Percentiles rank a stretch among this genome's conserved stretches.
Evolutionary conservation across 2,113 vertebrate species (phyloP).

Genomic region (Amazona vittata): DNA sequence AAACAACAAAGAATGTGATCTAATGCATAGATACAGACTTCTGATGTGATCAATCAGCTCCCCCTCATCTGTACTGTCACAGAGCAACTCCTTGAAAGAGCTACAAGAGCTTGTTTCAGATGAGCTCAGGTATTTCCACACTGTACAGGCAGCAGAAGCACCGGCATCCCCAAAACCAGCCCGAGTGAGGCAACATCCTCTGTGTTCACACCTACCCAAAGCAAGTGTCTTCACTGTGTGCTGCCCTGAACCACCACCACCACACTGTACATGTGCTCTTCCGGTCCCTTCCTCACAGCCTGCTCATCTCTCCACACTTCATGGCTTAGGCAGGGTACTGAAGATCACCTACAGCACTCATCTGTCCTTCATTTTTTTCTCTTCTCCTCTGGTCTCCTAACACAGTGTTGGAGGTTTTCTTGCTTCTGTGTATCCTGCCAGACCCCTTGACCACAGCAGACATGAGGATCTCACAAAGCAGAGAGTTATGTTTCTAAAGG

Average conservation of each 20-base stretch:
- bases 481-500: background rate
- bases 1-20: rapidly evolving
- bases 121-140: background rate
- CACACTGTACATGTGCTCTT: background rate
- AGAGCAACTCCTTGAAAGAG: background rate
- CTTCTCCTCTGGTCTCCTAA: background rate
- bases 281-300: background rate
- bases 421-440: background rate
- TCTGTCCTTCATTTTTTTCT: background rate
- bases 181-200: background rate
- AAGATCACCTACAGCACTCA: background rate
- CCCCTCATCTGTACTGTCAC: background rate
- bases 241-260: background rate
- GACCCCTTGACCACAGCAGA: background rate
- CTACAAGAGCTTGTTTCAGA: background rate
- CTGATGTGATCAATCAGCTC: background rate
- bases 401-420: rapidly evolving
- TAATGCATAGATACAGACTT: rapidly evolving
- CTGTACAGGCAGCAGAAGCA: background rate
- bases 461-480: background rate
- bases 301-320: background rate
- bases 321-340: background rate
- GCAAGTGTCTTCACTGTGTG: background rate
- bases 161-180: background rate
- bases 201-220: background rate